These are phyloP conservation scores for Crocidura indochinensis DNA, from an alignment of 2,797 vertebrate genomes.

Conservation along the genomic window DNA sequence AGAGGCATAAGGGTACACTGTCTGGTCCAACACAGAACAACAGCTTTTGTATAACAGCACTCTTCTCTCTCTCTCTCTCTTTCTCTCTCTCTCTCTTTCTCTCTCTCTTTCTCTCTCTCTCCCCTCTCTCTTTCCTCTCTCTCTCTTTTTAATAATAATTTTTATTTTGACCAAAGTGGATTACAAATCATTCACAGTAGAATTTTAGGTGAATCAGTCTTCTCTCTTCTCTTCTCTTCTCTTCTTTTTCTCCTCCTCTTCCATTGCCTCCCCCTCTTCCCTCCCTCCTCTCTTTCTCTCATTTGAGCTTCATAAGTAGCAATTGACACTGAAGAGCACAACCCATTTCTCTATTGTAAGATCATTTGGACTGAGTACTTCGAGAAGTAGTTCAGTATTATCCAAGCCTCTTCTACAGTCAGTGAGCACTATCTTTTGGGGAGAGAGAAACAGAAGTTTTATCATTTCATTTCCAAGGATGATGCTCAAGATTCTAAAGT, in stretches of 20 bases:
- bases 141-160: too few relatives aligned
- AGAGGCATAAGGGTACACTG: constrained; percentile 48
- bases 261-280: too few relatives aligned
- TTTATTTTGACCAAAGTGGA: too few relatives aligned
- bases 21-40: constrained; percentile 66
- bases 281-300: too few relatives aligned
- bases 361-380: constrained; percentile 71
- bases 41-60: constrained; percentile 65
- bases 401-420: constrained; percentile 57
- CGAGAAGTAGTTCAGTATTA: constrained; percentile 64
- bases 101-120: too few relatives aligned
- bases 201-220: too few relatives aligned
- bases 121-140: too few relatives aligned
- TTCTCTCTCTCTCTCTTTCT: too few relatives aligned
- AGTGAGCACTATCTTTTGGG: constrained; percentile 34
- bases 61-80: neutral
- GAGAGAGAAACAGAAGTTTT: constrained; percentile 48
- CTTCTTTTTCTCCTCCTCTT: too few relatives aligned
- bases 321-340: constrained; percentile 61
- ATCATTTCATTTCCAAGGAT: constrained; percentile 63
- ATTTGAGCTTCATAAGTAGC: neutral
- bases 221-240: too few relatives aligned
- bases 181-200: too few relatives aligned
- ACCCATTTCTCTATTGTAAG: constrained; percentile 60
- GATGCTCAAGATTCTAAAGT: constrained; percentile 41